Evolutionary conservation across 35 echinoderm and acorn worm species (phyloP), one percentile per base, ranked within the genome.

Genomic region (Patiria miniata): DNA sequence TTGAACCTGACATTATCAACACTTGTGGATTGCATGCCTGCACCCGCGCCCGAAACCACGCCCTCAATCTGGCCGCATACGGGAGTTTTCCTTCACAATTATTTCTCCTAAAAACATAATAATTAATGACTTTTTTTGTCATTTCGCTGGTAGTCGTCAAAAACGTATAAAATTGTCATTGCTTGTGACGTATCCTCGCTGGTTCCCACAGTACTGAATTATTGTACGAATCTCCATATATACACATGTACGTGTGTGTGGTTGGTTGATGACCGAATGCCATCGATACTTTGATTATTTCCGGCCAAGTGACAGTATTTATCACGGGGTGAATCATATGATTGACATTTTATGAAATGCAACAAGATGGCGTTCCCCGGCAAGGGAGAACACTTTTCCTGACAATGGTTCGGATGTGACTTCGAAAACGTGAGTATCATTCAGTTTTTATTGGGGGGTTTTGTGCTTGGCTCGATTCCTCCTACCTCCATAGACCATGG

Each of bases 101-200:
- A n/a, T n/a, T n/a, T n/a, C 29, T 30, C 29, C 42, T 47, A 12
- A 47, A 47, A 47, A 47, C 12, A 6, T 12, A 47, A 4, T 47
- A 47, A 6, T 47, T 47, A n/a, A n/a, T n/a, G 28, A n/a, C 28
- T 7, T 26, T 60, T 26, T 73, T 73, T 73, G 21, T 68, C 0
- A 73, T 73, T 73, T 73, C 65, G 65, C 65, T 73, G 65, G 65
- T 73, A 36, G 3, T 9, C 65, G 65, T 10, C 65, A 34, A 30
- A 30, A 32, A 73, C 19, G 10, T 14, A 10, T 73, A 14, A 32
- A 32, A 16, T 73, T 30, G 26, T 73, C 34, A 32, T 30, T 7
- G 26, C 29, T 1, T 73, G 26, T 73, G 65, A 73, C 65, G 65
- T 73, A 18, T 73, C 29, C 34, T 73, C 65, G 65, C 65, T 73